Percentiles rank a stretch among this genome's conserved stretches.
Evolutionary conservation across 92 coral and sea anemone species (phyloP).

Genomic region (Heteractis magnifica): DNA sequence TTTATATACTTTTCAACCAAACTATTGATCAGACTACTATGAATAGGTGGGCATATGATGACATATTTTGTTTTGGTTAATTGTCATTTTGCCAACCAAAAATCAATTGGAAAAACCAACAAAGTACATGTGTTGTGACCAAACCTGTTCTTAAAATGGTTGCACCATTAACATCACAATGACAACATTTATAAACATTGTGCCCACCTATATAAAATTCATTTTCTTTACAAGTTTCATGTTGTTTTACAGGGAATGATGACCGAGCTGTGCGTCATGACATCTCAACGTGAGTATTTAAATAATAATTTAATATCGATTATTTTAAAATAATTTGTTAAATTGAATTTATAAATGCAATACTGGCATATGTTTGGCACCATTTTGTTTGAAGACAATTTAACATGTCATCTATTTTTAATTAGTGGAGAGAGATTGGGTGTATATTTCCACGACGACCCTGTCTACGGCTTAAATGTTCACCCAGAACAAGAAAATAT

Average conservation of each 20-base stretch:
- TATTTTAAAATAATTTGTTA: background rate
- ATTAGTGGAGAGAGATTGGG: constrained; percentile 75
- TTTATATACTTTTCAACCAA: background rate
- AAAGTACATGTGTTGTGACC: no score
- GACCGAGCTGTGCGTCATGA: constrained; percentile 82
- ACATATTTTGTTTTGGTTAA: no score
- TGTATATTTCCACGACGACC: constrained; percentile 68
- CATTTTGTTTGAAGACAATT: background rate
- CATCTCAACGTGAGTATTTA: constrained; percentile 69
- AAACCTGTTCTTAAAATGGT: no score
- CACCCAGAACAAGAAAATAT: constrained; percentile 86
- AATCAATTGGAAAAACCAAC: no score
- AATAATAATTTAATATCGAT: background rate
- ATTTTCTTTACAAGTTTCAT: background rate
- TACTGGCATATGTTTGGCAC: background rate
- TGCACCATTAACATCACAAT: no score
- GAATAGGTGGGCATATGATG: background rate
- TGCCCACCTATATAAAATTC: background rate
- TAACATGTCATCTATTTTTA: background rate
- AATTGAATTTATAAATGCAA: background rate
- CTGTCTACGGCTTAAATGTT: constrained; percentile 82
- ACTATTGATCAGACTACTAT: background rate
- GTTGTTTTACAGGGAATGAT: constrained; percentile 71
- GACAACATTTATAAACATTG: no score
- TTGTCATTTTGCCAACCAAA: no score